Evolutionary conservation across 2,888 invertebrate species (phyloP), one percentile per base, ranked within the genome.

Genomic region (Hirtodrosophila trivittata): DNA sequence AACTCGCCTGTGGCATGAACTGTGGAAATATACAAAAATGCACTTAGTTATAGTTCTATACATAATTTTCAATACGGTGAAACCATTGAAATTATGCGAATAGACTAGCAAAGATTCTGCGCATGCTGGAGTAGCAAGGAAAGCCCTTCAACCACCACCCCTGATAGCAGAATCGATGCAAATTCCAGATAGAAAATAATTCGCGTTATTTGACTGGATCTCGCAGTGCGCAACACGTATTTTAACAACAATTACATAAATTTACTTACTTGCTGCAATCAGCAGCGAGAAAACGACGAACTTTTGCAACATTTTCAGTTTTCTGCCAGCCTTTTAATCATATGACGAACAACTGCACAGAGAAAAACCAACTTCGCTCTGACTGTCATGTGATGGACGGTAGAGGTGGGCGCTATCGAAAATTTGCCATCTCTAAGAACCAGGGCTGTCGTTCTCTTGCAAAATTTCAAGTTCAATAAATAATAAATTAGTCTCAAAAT

Each of bases 1-100:
- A 96, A 92, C 90, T 95, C 94, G 21, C 91, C 90, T 56, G 80
- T 68, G 21, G 89, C 90, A 46, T 84, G 74, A 56, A 86, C 91
- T 89, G 56, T 13, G 1, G 8, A 60, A 57, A 25, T n/a, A n/a
- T n/a, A n/a, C n/a, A n/a, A n/a, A n/a, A n/a, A n/a, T n/a, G n/a
- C n/a, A n/a, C n/a, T n/a, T n/a, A n/a, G n/a, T n/a, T n/a, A n/a
- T n/a, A n/a, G n/a, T n/a, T n/a, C n/a, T n/a, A n/a, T n/a, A n/a
- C n/a, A n/a, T n/a, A n/a, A n/a, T n/a, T n/a, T n/a, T n/a, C n/a
- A n/a, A n/a, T n/a, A n/a, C n/a, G n/a, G n/a, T n/a, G n/a, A n/a
- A n/a, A n/a, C n/a, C n/a, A n/a, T n/a, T n/a, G n/a, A n/a, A n/a
- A n/a, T n/a, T n/a, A n/a, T n/a, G n/a, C n/a, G n/a, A 32, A 33